These are phyloP conservation scores for Callyntrura sp. DNA, from an alignment of 2,888 invertebrate species.

Conservation along the genomic window DNA sequence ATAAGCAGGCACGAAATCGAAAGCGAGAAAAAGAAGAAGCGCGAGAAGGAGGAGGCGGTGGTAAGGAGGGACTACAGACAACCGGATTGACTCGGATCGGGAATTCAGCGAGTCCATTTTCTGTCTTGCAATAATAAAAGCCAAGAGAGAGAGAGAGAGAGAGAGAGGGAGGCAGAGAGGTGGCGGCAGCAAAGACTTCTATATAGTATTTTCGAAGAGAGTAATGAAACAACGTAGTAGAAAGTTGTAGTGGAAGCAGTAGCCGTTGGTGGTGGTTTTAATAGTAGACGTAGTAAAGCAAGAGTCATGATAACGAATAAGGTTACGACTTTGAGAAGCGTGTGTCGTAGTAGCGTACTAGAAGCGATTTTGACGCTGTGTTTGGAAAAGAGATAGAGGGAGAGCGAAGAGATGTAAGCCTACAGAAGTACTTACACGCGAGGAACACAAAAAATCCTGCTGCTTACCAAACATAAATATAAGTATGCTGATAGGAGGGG, in stretches of 20 bases:
- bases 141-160: not conserved
- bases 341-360: slow-evolving; percentile 53
- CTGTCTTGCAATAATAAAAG: slow-evolving; percentile 3
- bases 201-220: slow-evolving; percentile 33
- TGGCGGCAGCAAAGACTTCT: too few relatives aligned
- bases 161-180: too few relatives aligned
- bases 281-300: slow-evolving; percentile 21
- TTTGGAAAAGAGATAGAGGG: not conserved
- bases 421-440: slow-evolving; percentile 4
- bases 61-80: slow-evolving; percentile 64
- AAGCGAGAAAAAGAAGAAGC: slow-evolving; percentile 53
- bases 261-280: slow-evolving; percentile 1
- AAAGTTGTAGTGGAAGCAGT: slow-evolving; percentile 37
- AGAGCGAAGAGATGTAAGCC: slow-evolving; percentile 5
- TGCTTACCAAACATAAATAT: not conserved
- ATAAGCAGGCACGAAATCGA: slow-evolving; percentile 11
- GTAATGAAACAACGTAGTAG: slow-evolving; percentile 10
- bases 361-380: slow-evolving; percentile 50
- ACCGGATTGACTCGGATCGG: slow-evolving; percentile 64
- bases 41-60: slow-evolving; percentile 67
- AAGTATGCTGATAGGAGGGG: slow-evolving; percentile 10
- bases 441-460: not conserved
- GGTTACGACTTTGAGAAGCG: slow-evolving; percentile 62
- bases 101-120: slow-evolving; percentile 64
- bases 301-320: slow-evolving; percentile 48